phyloP scores from a whole-genome alignment of 2,113 vertebrate genomes.

The Pangasianodon hypophthalmus region DNA sequence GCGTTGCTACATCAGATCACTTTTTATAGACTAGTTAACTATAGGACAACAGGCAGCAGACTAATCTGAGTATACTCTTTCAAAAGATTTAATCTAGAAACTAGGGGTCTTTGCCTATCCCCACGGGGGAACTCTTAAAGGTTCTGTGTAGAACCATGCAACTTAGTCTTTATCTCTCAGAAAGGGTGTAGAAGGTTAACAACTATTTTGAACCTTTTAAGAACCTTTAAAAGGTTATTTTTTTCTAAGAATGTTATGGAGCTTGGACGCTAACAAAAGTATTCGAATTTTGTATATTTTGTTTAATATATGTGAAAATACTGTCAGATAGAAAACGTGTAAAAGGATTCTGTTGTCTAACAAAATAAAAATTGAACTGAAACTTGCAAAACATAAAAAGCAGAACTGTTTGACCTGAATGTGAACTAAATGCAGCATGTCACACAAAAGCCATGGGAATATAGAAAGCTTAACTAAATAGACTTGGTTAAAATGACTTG shows the following conservation, averaged over 20 bases:
- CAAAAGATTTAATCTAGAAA: background rate
- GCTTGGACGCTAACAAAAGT: background rate
- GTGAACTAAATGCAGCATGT: background rate
- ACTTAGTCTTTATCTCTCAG: background rate
- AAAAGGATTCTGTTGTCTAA: background rate
- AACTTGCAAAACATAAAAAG: background rate
- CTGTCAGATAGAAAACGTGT: background rate
- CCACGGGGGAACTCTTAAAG: background rate
- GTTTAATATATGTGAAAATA: background rate
- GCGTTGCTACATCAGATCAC: background rate
- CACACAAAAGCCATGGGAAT: background rate
- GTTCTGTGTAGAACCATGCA: background rate
- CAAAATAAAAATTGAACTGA: background rate
- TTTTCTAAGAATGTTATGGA: background rate
- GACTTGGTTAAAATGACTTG: background rate
- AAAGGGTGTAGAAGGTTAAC: background rate
- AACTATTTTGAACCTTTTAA: background rate
- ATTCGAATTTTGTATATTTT: background rate
- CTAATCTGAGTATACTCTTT: background rate
- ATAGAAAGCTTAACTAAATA: background rate
- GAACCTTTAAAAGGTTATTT: background rate
- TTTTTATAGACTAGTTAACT: background rate
- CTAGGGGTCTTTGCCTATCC: background rate
- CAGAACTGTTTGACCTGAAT: background rate
- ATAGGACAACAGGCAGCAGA: background rate